Evolutionary conservation across 2,113 vertebrate genomes (phyloP).

Genomic region (Muntiacus reevesi): DNA sequence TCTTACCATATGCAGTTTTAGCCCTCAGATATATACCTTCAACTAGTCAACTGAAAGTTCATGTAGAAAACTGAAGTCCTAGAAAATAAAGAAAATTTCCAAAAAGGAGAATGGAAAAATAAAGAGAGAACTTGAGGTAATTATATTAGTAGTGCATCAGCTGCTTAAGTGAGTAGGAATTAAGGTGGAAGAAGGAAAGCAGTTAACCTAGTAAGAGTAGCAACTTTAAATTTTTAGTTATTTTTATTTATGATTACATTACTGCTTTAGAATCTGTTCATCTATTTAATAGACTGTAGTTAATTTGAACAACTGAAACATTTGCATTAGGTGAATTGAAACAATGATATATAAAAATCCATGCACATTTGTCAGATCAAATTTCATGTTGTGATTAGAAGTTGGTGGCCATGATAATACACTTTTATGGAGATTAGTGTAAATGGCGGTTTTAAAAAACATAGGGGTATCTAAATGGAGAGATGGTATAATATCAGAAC

Average conservation of each 20-base stretch:
- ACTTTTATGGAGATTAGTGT: not conserved
- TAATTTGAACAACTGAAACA: not conserved
- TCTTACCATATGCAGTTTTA: not conserved
- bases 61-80: not conserved
- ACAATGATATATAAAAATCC: not conserved
- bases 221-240: not conserved
- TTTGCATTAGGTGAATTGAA: not conserved
- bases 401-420: not conserved
- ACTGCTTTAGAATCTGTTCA: not conserved
- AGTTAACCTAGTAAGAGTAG: not conserved
- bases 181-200: not conserved
- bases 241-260: not conserved
- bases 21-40: not conserved
- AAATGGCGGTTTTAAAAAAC: not conserved
- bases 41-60: not conserved
- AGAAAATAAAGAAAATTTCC: not conserved
- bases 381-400: not conserved
- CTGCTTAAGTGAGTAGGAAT: not conserved
- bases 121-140: not conserved
- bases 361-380: not conserved
- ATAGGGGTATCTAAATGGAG: not conserved
- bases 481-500: not conserved
- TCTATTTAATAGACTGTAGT: not conserved
- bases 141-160: not conserved
- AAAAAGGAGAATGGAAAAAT: not conserved